phyloP scores from a whole-genome alignment of 2,113 vertebrate species.

The Ramphastos sulfuratus region DNA sequence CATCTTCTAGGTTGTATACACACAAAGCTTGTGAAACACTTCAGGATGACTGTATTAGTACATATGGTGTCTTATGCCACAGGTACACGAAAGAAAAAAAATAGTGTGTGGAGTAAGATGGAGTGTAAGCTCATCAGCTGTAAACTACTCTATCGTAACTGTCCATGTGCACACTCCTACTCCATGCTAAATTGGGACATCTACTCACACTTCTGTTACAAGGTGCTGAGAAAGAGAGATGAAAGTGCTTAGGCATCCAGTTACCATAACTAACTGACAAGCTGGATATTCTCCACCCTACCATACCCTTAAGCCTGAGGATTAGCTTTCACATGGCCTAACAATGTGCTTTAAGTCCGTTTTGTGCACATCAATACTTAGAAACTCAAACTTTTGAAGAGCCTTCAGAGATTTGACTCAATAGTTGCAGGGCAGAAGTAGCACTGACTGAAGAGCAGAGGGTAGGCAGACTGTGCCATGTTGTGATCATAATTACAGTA shows the following conservation, averaged over 20 bases:
- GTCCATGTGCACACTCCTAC: constrained; percentile 16
- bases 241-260: background rate
- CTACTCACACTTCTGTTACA: background rate
- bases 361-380: background rate
- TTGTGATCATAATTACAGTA: background rate
- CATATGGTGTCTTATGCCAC: background rate
- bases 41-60: background rate
- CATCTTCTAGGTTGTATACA: rapidly evolving
- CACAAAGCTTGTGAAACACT: background rate
- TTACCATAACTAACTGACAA: background rate
- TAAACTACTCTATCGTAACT: constrained; percentile 29
- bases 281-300: background rate
- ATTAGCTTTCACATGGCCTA: background rate
- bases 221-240: background rate
- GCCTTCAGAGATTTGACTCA: background rate
- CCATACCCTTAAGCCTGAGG: background rate
- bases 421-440: background rate
- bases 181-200: background rate
- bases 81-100: background rate
- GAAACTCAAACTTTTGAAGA: background rate
- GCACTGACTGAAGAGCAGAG: background rate
- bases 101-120: background rate
- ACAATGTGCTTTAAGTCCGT: background rate
- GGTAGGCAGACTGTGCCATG: background rate
- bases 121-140: background rate